These are phyloP conservation scores for Diuraphis noxia DNA, from an alignment of 1,140 invertebrate genomes.

Conservation along the genomic window DNA sequence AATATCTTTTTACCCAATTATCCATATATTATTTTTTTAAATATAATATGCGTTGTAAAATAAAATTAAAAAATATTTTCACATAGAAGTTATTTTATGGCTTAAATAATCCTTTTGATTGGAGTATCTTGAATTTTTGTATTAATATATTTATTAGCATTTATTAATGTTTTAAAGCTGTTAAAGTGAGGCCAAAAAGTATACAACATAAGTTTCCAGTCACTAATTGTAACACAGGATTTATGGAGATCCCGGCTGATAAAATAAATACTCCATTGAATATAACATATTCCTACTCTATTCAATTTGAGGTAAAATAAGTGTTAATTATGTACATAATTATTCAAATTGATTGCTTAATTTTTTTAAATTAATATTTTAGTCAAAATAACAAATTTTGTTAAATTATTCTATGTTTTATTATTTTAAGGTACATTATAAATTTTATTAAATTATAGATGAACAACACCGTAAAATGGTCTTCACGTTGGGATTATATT, in stretches of 20 bases:
- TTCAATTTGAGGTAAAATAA: conserved; percentile 72
- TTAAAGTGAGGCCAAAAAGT: conserved; percentile 78
- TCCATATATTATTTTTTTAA: too few species aligned
- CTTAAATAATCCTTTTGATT: neutral
- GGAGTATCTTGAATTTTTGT: neutral
- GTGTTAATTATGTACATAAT: neutral
- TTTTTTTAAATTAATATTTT: neutral
- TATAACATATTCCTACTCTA: conserved; percentile 86
- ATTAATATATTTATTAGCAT: neutral
- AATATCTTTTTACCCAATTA: too few species aligned
- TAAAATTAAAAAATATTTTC: too few species aligned
- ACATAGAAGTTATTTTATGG: neutral
- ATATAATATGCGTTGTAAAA: too few species aligned
- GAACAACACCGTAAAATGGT: conserved; percentile 93
- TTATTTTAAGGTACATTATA: neutral
- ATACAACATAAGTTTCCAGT: conserved; percentile 67
- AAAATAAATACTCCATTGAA: conserved; percentile 65
- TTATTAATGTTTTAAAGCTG: conserved; percentile 61
- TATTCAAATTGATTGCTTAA: neutral
- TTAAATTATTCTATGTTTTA: neutral
- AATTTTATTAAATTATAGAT: conserved; percentile 60
- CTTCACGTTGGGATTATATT: conserved; percentile 98
- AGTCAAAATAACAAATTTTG: neutral
- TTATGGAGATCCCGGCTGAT: conserved; percentile 72
- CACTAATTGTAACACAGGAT: conserved; percentile 57